These are phyloP conservation scores for Diloba caeruleocephala DNA, from an alignment of 2,888 invertebrate species.

Conservation along the genomic window DNA sequence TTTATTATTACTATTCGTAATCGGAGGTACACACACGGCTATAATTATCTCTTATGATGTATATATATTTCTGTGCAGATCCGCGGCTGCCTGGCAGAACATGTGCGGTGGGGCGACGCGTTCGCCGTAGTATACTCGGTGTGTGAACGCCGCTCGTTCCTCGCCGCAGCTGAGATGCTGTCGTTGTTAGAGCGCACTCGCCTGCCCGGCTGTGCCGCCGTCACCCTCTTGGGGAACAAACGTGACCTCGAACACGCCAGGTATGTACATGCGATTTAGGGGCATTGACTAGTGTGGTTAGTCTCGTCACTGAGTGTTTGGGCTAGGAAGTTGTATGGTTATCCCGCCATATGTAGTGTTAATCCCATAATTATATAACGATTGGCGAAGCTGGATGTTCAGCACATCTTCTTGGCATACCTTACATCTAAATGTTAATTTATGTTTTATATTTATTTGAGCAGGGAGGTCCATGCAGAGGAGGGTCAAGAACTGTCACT, in stretches of 20 bases:
- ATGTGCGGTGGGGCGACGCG: conserved; percentile 95
- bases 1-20: too few relatives aligned
- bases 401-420: too few relatives aligned
- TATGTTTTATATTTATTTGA: not conserved
- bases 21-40: too few relatives aligned
- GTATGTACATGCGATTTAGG: conserved; percentile 71
- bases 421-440: not conserved
- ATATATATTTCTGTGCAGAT: conserved; percentile 81
- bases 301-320: too few relatives aligned
- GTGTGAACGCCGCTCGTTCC: conserved; percentile 82
- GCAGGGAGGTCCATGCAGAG: conserved; percentile 93
- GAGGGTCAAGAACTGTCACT: conserved; percentile 94
- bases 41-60: not conserved
- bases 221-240: conserved; percentile 94
- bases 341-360: too few relatives aligned
- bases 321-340: too few relatives aligned
- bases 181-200: conserved; percentile 92
- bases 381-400: not conserved
- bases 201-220: conserved; percentile 93
- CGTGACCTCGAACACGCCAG: conserved; percentile 94
- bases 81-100: conserved; percentile 92
- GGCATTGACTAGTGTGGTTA: too few relatives aligned
- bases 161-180: conserved; percentile 92
- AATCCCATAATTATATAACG: too few relatives aligned
- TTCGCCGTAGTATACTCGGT: conserved; percentile 95